Evolutionary conservation across 1,140 invertebrate species (phyloP).

Genomic region (Hyles vespertilio): DNA sequence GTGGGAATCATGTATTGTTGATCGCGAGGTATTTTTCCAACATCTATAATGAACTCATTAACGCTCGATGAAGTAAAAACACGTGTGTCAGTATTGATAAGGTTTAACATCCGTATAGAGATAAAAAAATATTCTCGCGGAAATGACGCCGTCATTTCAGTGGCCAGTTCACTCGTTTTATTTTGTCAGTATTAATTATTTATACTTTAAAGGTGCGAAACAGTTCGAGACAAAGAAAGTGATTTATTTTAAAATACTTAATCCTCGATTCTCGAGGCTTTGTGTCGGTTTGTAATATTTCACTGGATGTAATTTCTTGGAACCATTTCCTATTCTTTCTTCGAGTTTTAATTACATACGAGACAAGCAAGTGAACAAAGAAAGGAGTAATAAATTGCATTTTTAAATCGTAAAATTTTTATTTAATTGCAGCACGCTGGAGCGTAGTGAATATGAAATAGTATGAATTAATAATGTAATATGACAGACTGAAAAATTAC

Average conservation of each 20-base stretch:
- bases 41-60: constrained; percentile 19
- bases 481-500: too few relatives aligned
- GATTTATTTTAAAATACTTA: too few relatives aligned
- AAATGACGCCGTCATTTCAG: background rate
- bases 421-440: too few relatives aligned
- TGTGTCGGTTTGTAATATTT: too few relatives aligned
- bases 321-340: too few relatives aligned
- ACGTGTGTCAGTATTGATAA: background rate
- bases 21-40: background rate
- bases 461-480: background rate
- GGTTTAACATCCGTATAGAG: constrained; percentile 2
- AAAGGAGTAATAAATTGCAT: background rate
- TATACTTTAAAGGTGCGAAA: too few relatives aligned
- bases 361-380: background rate
- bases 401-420: background rate
- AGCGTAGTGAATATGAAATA: background rate
- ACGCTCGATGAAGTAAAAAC: background rate
- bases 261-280: too few relatives aligned
- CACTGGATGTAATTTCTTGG: too few relatives aligned
- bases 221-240: too few relatives aligned
- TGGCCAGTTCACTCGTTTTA: too few relatives aligned
- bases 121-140: background rate
- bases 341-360: too few relatives aligned
- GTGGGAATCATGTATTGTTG: constrained; percentile 21
- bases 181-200: too few relatives aligned